phyloP scores from a whole-genome alignment of 30 jellyfish, hydroid and myxozoan species.

The Haliclystus octoradiatus region DNA sequence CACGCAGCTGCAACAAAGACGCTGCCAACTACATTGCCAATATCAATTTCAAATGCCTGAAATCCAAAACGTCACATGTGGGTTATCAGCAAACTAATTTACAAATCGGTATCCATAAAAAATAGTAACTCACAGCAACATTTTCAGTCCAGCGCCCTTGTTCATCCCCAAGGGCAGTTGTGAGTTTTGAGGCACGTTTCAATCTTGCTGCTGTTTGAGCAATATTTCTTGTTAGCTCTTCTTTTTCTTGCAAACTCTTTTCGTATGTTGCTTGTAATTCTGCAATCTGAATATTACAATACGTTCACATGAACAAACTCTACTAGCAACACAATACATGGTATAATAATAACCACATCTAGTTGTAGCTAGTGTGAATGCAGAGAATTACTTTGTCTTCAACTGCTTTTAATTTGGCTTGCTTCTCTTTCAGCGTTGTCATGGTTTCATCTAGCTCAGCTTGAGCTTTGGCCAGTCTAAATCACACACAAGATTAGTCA shows the following conservation, averaged over 20 bases:
- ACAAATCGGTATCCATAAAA: background rate
- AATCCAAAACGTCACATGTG: background rate
- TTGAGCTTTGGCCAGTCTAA: conserved; percentile 78
- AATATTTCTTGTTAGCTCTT: conserved; percentile 60
- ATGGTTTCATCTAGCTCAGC: conserved; percentile 63
- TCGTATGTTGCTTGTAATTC: conserved; percentile 72
- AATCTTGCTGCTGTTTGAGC: conserved; percentile 96
- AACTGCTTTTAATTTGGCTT: conserved; percentile 75
- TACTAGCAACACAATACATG: too few relatives aligned
- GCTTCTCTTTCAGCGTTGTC: conserved; percentile 74
- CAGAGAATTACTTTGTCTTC: conserved; percentile 78
- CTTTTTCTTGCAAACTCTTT: conserved; percentile 76
- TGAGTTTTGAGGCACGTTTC: conserved; percentile 84
- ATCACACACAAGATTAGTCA: background rate
- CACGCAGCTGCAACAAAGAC: conserved; percentile 96
- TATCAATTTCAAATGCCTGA: conserved; percentile 81
- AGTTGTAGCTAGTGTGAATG: too few relatives aligned
- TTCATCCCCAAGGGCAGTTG: conserved; percentile 90
- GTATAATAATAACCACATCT: too few relatives aligned
- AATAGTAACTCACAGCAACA: conserved; percentile 59
- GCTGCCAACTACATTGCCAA: conserved; percentile 91
- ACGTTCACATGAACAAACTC: too few relatives aligned
- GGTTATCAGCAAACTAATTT: background rate
- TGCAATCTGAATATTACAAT: conserved; percentile 79
- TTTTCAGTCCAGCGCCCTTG: conserved; percentile 96